Evolutionary conservation across 1,140 invertebrate species (phyloP), one percentile per base, ranked within the genome.

Genomic region (Apis cerana): DNA sequence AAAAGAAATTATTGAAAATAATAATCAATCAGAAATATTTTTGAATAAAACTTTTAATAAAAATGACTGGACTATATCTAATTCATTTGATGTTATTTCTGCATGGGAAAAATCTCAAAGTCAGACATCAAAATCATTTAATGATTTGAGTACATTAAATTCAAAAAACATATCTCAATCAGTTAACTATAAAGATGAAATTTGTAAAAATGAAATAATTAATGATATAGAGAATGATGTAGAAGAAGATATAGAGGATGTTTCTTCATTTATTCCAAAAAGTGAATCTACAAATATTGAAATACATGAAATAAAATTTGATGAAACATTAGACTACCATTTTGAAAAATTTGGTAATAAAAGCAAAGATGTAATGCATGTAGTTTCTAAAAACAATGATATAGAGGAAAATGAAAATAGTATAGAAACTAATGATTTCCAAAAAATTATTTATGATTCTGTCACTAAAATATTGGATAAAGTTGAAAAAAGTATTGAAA

Each of bases 221-320:
- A 48, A 79, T 79, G 68, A 61, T 27, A 27, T 27, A 27, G 27
- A 27, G 27, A 27, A 27, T 33, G 82, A 90, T 12, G 68, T 75
- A 58, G 56, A 81, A 17, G 87, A 90, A 12, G 83, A 91, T 23
- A 56, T 80, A n/a, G 87, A 90, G 12, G 82, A 91, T 21, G 62
- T 80, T 17, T 89, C 85, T 2, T 75, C 78, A 27, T 91, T 93
- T 84, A 62, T 92, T 81, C 90, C 92, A 0, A 84, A 85, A 74
- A 83, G 84, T 8, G 91, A 93, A 86, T 93, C 92, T 21, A 90
- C 87, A 1, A 90, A 89, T 79, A 84, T 91, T 15, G 85, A 89
- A 21, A 76, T 72, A 23, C 64, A 84, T 71, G 79, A 74, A 27
- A 23, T 84, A 5, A 86, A 72, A 50, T 23, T 87, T 61, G 64